phyloP scores from a whole-genome alignment of 2,888 invertebrate genomes.

The Monochamus alternatus region DNA sequence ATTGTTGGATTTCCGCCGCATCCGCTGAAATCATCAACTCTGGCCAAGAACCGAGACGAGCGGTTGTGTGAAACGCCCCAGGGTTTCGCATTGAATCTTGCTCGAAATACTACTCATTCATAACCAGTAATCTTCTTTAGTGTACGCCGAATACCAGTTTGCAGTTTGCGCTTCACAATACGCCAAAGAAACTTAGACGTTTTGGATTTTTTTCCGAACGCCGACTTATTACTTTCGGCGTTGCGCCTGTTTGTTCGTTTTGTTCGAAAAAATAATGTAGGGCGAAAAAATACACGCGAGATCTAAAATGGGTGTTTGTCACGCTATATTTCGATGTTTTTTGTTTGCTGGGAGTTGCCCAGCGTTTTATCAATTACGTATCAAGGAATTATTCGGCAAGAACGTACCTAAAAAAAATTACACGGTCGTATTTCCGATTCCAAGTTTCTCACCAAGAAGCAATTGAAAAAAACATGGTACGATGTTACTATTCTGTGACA shows the following conservation, averaged over 20 bases:
- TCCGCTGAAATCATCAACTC: constrained; percentile 36
- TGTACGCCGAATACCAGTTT: constrained; percentile 14
- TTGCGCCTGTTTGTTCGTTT: background rate
- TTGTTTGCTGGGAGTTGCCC: too few relatives aligned
- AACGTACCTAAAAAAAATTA: too few relatives aligned
- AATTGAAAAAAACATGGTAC: too few relatives aligned
- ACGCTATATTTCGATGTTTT: background rate
- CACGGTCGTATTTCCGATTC: too few relatives aligned
- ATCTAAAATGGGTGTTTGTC: background rate
- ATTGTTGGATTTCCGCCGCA: constrained; percentile 36
- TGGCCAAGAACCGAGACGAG: constrained; percentile 18
- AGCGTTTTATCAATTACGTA: too few relatives aligned
- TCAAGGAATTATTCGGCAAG: too few relatives aligned
- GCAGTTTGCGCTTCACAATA: background rate
- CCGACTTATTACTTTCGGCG: background rate
- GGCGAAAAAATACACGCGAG: background rate
- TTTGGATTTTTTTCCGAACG: background rate
- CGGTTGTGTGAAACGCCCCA: constrained; percentile 49
- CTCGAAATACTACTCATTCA: constrained; percentile 48
- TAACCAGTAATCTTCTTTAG: constrained; percentile 36
- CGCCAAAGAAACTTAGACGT: background rate
- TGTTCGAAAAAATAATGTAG: background rate
- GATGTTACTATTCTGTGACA: too few relatives aligned
- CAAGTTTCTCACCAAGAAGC: too few relatives aligned
- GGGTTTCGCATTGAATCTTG: constrained; percentile 40